These are phyloP conservation scores for Echinometra lucunter DNA, from an alignment of 53 echinoderm and acorn worm species.

Conservation along the genomic window DNA sequence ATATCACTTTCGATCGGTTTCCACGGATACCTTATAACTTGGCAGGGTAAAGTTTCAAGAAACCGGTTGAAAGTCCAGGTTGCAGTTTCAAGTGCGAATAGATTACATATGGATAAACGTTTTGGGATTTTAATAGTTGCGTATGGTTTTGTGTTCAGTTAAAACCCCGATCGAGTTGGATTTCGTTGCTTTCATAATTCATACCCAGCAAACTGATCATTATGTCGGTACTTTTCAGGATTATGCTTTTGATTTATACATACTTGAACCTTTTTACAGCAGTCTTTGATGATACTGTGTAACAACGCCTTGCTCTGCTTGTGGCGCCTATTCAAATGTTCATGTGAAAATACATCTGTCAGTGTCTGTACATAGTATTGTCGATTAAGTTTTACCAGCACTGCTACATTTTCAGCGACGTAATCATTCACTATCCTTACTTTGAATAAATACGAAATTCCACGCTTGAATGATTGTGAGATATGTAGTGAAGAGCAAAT, in stretches of 20 bases:
- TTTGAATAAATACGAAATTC: too few relatives aligned
- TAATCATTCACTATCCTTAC: not conserved
- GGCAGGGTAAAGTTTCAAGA: not conserved
- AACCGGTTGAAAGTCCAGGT: conserved; percentile 22
- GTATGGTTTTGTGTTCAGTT: not conserved
- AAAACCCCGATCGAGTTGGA: not conserved
- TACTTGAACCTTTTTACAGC: too few relatives aligned
- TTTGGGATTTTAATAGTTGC: not conserved
- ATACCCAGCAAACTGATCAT: not conserved
- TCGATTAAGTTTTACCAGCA: not conserved
- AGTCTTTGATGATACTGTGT: not conserved
- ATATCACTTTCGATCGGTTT: conserved; percentile 18
- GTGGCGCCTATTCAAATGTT: not conserved
- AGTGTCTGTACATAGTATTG: too few relatives aligned
- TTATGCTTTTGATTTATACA: not conserved
- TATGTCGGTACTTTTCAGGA: not conserved
- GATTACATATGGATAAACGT: not conserved
- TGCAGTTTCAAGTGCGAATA: not conserved
- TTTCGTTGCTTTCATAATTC: not conserved
- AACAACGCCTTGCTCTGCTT: not conserved
- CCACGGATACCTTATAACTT: conserved; percentile 19
- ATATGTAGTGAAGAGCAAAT: not conserved
- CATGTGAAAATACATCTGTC: too few relatives aligned
- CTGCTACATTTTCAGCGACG: not conserved
- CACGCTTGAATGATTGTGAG: not conserved